Base-by-base conservation (phyloP, 2,888 invertebrate species). In the Chymomyza amoena region DNA sequence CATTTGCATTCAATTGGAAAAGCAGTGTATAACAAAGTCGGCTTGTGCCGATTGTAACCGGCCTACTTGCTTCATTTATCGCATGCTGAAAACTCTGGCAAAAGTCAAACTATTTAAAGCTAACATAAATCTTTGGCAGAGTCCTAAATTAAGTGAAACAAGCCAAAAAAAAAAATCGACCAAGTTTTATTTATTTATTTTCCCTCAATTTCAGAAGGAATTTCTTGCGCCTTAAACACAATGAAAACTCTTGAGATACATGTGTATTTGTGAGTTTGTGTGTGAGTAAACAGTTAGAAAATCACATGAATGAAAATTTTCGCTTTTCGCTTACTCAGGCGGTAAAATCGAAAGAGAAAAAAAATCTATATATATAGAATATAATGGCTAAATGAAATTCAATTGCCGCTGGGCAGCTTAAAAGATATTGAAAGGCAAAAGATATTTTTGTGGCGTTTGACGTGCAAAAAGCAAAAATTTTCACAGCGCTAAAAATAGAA, bases 261-360 rank as follows among this genome's bases (percentile, higher is more conserved):
- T 2, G 32, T 1, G 32, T 32, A 9, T 32, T 25, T 25, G 25
- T 25, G 25, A 25, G 32, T 32, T 6, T 32, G 32, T 32, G 15
- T 45, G 39, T 45, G 39, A 13, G 39, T 45, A 45, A 45, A 45
- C 39, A 45, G 54, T 54, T 54, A 20, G 54, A 54, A 54, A 54
- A 54, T 54, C 16, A 54, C 18, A 54, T 54, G 54, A 54, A 54
- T 54, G 54, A 54, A 54, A 54, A 54, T 54, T 54, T 54, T 54
- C 16, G 51, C 51, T 6, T 51, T 51, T 7, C 15, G 52, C 52
- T 18, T 16, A 52, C 16, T 52, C 16, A 52, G 52, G 52, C n/a
- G 7, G 52, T 18, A 18, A 52, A 18, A 18, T 13, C 32, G 15
- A 15, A 51, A 16, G 16, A 16, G 15, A 9, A 51, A 51, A 51